Percentiles rank a stretch among this genome's conserved stretches.
phyloP scores from a whole-genome alignment of 2,888 invertebrate genomes.

The Pristionchus fissidentatus region DNA sequence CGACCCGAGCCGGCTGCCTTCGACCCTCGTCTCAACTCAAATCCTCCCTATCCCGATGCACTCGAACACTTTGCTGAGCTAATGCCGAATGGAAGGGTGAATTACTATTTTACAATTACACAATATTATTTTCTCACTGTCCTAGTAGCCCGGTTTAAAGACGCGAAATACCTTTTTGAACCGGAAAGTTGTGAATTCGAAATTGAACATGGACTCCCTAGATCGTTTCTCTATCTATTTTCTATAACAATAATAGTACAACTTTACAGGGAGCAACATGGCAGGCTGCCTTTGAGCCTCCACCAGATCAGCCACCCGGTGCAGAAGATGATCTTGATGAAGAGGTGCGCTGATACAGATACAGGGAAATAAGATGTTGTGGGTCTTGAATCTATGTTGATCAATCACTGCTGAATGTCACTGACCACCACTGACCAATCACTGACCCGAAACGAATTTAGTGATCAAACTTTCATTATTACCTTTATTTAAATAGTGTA shows the following conservation, averaged over 20 bases:
- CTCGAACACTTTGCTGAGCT: slow-evolving; percentile 10
- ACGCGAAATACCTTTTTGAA: too few species aligned
- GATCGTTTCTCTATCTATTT: background rate
- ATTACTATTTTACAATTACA: too few species aligned
- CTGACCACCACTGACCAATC: too few species aligned
- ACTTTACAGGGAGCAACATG: slow-evolving; percentile 12
- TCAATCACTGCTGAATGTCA: too few species aligned
- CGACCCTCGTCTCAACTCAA: background rate
- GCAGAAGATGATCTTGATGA: slow-evolving; percentile 13
- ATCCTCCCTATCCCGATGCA: slow-evolving; percentile 32
- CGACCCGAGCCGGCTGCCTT: background rate
- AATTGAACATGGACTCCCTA: background rate
- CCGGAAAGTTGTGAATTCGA: too few species aligned
- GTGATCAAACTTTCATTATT: background rate
- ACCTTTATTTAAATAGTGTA: background rate
- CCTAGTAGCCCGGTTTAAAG: too few species aligned
- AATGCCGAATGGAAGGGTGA: slow-evolving; percentile 30
- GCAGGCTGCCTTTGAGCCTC: background rate
- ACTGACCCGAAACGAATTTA: too few species aligned
- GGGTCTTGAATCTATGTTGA: too few species aligned
- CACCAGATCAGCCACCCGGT: background rate
- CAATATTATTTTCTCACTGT: background rate
- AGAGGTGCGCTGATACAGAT: background rate
- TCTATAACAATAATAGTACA: background rate
- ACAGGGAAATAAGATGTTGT: too few species aligned